Percentiles rank a stretch among this genome's conserved stretches.
These are phyloP conservation scores for Neoarius graeffei DNA, from an alignment of 2,113 vertebrate species.

Conservation along the genomic window DNA sequence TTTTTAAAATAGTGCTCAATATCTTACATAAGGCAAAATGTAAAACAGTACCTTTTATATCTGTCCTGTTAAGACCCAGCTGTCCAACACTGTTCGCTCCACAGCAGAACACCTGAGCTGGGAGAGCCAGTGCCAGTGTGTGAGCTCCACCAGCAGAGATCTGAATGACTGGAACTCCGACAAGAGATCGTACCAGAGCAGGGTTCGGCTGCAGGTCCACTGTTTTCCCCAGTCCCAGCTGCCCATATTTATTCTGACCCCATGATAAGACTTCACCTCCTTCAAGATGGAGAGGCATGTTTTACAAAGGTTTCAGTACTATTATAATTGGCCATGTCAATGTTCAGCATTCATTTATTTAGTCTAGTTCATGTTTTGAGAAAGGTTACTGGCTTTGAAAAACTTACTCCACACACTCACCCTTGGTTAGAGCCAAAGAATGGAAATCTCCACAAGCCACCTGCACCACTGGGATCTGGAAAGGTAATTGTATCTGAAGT, in stretches of 20 bases:
- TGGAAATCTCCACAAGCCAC: conserved; percentile 90
- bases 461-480: conserved; percentile 78
- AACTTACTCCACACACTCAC: conserved; percentile 65
- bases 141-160: conserved; percentile 86
- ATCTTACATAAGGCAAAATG: neutral
- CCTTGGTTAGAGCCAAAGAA: conserved; percentile 87
- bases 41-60: conserved; percentile 81
- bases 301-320: neutral
- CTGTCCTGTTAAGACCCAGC: conserved; percentile 85
- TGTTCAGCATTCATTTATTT: neutral
- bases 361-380: neutral
- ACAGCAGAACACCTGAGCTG: conserved; percentile 91
- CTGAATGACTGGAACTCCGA: conserved; percentile 86
- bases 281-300: conserved; percentile 55
- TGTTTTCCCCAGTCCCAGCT: conserved; percentile 85
- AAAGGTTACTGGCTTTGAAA: neutral
- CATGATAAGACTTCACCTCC: conserved; percentile 90
- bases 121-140: conserved; percentile 84
- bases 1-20: neutral
- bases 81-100: conserved; percentile 91
- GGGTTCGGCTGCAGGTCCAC: conserved; percentile 72
- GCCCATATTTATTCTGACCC: conserved; percentile 91
- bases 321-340: neutral
- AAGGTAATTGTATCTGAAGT: neutral
- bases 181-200: conserved; percentile 75